Evolutionary conservation across 2,888 invertebrate species (phyloP).

Genomic region (Chaitophorus viminalis): DNA sequence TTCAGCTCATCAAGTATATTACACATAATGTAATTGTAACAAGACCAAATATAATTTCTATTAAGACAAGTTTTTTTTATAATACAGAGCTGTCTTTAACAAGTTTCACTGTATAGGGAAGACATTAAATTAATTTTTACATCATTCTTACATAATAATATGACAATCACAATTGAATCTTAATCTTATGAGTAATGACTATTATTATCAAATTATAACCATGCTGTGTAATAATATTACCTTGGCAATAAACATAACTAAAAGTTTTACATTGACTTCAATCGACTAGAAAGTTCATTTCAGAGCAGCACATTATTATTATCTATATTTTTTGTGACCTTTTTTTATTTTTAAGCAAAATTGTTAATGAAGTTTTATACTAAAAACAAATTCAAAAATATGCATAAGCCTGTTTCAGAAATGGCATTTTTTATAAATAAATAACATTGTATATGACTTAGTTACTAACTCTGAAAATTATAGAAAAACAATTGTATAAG

Average conservation of each 20-base stretch:
- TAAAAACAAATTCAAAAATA: constrained; percentile 14
- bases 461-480: constrained; percentile 9
- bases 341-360: neutral
- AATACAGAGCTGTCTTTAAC: neutral
- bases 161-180: constrained; percentile 28
- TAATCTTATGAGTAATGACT: constrained; percentile 58
- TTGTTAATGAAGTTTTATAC: neutral
- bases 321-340: neutral
- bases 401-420: neutral
- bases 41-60: no score
- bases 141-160: neutral
- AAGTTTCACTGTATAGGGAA: no score
- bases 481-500: neutral
- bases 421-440: neutral
- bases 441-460: neutral
- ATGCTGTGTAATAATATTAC: no score
- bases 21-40: no score
- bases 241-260: neutral
- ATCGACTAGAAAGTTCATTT: constrained; percentile 36
- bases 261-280: constrained; percentile 31
- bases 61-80: no score
- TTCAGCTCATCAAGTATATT: neutral
- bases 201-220: no score
- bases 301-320: constrained; percentile 11
- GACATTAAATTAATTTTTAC: constrained; percentile 1